These are phyloP conservation scores for Pelosia muscerda DNA, from an alignment of 2,888 invertebrate genomes.

Conservation along the genomic window DNA sequence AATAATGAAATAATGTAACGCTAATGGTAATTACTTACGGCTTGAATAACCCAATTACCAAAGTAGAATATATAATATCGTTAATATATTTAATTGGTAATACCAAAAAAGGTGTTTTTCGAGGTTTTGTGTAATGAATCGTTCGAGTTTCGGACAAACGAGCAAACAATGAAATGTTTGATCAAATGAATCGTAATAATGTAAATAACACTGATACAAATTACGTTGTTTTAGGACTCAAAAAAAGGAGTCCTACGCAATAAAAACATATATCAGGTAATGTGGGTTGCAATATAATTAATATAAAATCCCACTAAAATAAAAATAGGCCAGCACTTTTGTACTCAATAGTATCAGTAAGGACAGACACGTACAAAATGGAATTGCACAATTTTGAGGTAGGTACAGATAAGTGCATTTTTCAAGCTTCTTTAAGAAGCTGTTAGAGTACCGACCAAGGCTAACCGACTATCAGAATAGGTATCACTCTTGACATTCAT, in stretches of 20 bases:
- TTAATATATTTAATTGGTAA: neutral
- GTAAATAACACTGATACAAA: neutral
- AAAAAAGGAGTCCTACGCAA: neutral
- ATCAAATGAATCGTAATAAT: neutral
- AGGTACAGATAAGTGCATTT: constrained; percentile 10
- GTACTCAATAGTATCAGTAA: constrained; percentile 15
- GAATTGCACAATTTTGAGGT: constrained; percentile 22
- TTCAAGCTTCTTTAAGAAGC: neutral
- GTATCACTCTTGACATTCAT: no score
- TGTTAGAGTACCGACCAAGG: neutral
- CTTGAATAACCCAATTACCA: neutral
- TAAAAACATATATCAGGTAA: neutral
- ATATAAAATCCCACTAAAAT: neutral
- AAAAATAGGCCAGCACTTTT: constrained; percentile 9
- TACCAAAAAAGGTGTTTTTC: neutral
- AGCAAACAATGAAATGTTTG: neutral
- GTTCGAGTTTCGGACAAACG: neutral
- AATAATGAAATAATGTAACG: no score
- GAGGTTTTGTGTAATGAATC: neutral
- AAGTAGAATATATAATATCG: neutral
- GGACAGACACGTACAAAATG: constrained; percentile 37
- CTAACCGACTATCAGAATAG: no score
- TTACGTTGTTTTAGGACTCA: neutral
- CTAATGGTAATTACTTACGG: neutral
- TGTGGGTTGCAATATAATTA: neutral